Percentiles rank a stretch among this genome's conserved stretches.
Conservation (phyloP, 1,140 invertebrate genomes). For the Caerostris darwini region DNA sequence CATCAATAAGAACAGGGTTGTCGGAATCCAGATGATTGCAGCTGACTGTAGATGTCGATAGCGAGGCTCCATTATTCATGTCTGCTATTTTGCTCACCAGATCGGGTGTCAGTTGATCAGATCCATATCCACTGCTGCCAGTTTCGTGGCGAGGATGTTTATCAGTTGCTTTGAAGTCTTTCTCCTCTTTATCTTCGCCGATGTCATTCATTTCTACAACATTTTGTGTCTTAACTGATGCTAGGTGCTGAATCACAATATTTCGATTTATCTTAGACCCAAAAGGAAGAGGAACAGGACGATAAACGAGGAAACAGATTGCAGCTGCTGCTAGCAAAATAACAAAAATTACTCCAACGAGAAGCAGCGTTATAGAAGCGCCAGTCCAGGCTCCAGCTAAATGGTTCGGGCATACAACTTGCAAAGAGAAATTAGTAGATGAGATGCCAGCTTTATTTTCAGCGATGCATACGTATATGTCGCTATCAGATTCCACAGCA, state of each 20-base stretch:
- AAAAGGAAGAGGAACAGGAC: conserved; percentile 41
- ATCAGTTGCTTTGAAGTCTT: conserved; percentile 77
- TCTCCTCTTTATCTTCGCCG: conserved; percentile 77
- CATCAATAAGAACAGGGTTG: conserved; percentile 69
- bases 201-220: conserved; percentile 70
- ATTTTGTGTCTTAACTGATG: conserved; percentile 71
- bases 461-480: conserved; percentile 88
- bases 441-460: conserved; percentile 89
- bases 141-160: conserved; percentile 78
- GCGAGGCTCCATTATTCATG: conserved; percentile 65
- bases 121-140: conserved; percentile 79
- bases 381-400: conserved; percentile 80
- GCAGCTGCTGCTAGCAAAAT: conserved; percentile 83
- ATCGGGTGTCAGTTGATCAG: conserved; percentile 79
- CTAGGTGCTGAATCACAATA: conserved; percentile 69
- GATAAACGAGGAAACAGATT: conserved; percentile 77
- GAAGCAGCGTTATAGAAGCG: conserved; percentile 83
- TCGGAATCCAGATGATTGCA: conserved; percentile 72
- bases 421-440: conserved; percentile 87
- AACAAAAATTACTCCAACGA: conserved; percentile 84
- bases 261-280: conserved; percentile 69
- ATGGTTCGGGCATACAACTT: conserved; percentile 84
- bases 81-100: conserved; percentile 78
- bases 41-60: conserved; percentile 71
- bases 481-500: conserved; percentile 87